Base-by-base conservation (phyloP, 2,113 vertebrate species). In the Cettia cetti region DNA sequence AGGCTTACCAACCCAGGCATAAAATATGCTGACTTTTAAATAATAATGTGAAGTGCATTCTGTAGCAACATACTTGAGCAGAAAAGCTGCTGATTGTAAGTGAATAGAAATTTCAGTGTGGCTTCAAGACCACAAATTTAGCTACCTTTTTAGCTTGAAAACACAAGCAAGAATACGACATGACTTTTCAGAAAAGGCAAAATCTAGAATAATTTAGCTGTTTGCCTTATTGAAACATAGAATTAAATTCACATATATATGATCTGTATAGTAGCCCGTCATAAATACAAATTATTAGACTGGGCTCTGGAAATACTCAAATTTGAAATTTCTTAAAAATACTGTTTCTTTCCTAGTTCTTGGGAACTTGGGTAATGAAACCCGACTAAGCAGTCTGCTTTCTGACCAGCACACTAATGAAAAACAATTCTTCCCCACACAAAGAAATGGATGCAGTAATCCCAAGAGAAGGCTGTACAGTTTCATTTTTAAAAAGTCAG, bases 391-490 rank as follows among this genome's bases (percentile, higher is more conserved):
- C 81, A 85, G 89, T 30, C 74, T 86, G 83, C 66, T 75, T 95
- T 94, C 94, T 87, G 86, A 95, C 78, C 50, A 91, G 84, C 89
- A 94, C 89, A 76, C 95, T 96, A 94, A 95, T 85, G 84, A 95
- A 96, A 95, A 96, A 89, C 89, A 96, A 96, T 94, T 92, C 86
- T 95, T 96, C 87, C 89, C 89, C 89, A 97, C 94, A 96, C 91
- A 95, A 95, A 95, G 93, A 86, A 93, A 94, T 95, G 63, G 45
- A 94, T 70, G 91, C 52, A 45, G 86, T 76, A 95, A 94, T 92
- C 91, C 93, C 91, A 87, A 84, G 87, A 90, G 89, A 87, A 81
- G 53, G 68, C 31, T 28, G 74, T 61, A 82, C 57, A 72, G 61
- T 74, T 77, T 79, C 57, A 92, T 94, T 77, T 90, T 83, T 69